phyloP scores from a whole-genome alignment of 2,113 vertebrate genomes.

The Azemiops feae region DNA sequence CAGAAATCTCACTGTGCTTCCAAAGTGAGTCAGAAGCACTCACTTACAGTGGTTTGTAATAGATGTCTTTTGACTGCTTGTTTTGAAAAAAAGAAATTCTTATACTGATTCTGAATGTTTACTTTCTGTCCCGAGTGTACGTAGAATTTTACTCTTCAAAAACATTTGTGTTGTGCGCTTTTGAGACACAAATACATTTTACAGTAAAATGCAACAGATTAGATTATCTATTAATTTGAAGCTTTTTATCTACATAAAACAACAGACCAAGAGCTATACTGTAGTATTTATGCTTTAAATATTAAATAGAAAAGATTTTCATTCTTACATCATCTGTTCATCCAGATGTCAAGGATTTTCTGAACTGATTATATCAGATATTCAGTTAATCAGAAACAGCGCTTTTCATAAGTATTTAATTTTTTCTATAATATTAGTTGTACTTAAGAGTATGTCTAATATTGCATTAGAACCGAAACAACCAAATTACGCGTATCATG shows the following conservation, averaged over 20 bases:
- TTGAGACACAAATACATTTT: not conserved
- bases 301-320: constrained; percentile 2
- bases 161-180: not conserved
- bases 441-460: not conserved
- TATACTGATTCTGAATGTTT: not conserved
- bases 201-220: not conserved
- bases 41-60: not conserved
- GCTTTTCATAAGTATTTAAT: not conserved
- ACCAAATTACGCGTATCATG: not conserved
- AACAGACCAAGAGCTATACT: not conserved
- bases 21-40: not conserved
- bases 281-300: constrained; percentile 21
- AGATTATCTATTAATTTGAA: not conserved
- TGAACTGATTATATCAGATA: not conserved
- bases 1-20: not conserved
- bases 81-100: not conserved
- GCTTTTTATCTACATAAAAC: not conserved
- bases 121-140: not conserved
- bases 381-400: not conserved
- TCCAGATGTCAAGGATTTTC: not conserved
- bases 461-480: not conserved
- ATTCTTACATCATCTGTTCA: not conserved
- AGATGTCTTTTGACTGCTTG: not conserved
- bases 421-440: not conserved
- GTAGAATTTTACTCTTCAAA: not conserved